These are phyloP conservation scores for Himalopsyche phryganea DNA, from an alignment of 1,140 invertebrate species.

Conservation along the genomic window DNA sequence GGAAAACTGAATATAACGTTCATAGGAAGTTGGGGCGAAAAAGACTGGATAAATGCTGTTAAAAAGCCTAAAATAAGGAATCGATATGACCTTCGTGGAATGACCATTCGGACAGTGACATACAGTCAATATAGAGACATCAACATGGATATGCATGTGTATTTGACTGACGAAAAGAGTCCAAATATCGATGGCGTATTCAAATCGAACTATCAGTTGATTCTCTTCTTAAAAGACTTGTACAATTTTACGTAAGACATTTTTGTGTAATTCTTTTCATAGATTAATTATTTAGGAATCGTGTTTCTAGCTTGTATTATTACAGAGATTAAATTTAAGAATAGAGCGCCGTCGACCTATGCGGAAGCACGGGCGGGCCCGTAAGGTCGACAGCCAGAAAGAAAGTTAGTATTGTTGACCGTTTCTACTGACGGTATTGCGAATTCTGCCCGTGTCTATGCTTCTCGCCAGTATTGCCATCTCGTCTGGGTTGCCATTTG, in stretches of 20 bases:
- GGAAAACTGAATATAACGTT: conserved; percentile 10
- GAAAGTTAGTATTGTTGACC: no score
- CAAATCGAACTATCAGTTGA: conserved; percentile 24
- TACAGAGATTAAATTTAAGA: no score
- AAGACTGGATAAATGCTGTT: conserved; percentile 13
- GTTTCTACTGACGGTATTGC: no score
- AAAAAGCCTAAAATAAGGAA: conserved; percentile 9
- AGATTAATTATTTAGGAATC: no score
- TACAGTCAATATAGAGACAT: conserved; percentile 11
- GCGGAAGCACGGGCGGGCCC: no score
- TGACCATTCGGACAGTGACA: conserved; percentile 21
- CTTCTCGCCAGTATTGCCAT: no score
- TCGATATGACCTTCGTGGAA: conserved; percentile 18
- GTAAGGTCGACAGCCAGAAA: no score
- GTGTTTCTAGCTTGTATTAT: no score
- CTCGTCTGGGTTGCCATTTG: no score
- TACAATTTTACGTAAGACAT: conserved; percentile 32
- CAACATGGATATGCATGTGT: conserved; percentile 8
- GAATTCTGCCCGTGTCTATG: no score
- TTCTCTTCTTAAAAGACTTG: conserved; percentile 21
- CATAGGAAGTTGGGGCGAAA: conserved; percentile 14
- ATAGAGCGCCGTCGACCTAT: no score
- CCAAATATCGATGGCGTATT: conserved; percentile 25
- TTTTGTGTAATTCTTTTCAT: background rate
- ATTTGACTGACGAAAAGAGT: conserved; percentile 21